Conservation (phyloP, 2,113 vertebrate genomes). For the Daboia siamensis region DNA sequence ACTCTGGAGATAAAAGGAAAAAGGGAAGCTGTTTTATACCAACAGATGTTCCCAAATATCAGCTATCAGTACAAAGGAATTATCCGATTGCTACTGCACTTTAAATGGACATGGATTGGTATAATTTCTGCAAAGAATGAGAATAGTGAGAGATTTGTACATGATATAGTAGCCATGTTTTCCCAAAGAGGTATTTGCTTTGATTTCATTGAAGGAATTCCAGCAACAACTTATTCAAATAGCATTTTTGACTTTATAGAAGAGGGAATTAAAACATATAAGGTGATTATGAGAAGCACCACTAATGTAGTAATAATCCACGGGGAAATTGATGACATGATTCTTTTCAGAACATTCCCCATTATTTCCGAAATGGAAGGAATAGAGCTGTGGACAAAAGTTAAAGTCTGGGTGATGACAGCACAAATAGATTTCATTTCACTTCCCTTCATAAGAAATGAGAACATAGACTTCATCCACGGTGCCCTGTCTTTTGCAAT, state of each 20-base stretch:
- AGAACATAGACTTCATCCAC: neutral
- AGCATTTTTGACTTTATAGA: neutral
- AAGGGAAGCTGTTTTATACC: neutral
- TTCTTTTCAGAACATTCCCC: neutral
- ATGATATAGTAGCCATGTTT: neutral
- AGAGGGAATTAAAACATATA: neutral
- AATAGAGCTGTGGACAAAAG: neutral
- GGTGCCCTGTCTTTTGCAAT: neutral
- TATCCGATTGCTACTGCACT: neutral
- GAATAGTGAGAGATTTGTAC: neutral
- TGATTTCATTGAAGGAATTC: neutral
- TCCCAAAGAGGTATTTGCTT: neutral
- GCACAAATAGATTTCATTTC: neutral
- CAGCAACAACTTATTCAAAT: neutral
- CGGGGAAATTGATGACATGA: neutral
- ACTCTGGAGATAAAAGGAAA: neutral
- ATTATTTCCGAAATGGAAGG: too few species aligned
- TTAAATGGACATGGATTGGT: neutral
- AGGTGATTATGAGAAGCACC: neutral
- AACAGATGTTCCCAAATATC: neutral
- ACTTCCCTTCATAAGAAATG: neutral
- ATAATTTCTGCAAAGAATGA: neutral
- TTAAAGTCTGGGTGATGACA: neutral
- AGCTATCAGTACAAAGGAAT: neutral
- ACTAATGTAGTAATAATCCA: neutral